Evolutionary conservation across 2,113 vertebrate genomes (phyloP), one percentile per base, ranked within the genome.

Genomic region (Bos javanicus): DNA sequence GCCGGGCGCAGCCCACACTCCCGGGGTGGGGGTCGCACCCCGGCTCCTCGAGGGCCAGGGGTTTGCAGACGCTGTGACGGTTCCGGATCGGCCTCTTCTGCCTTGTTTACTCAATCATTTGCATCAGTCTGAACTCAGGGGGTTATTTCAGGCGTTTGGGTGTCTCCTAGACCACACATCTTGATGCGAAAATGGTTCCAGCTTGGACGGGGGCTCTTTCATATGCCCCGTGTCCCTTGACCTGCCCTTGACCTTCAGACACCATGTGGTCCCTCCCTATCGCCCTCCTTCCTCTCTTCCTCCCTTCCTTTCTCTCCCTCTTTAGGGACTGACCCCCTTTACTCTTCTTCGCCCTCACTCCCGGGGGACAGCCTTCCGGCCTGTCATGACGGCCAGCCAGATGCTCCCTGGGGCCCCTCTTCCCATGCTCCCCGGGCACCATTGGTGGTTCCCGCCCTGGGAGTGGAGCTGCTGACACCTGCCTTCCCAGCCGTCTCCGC

Each of bases 21-120:
- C 13, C 1, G 17, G 33, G 12, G 30, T 0, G 5, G 1, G 21
- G 43, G 19, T 28, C 3, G 0, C 0, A 2, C 39, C 43, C 13
- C 54, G 10, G 43, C 30, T 64, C 7, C 71, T n/a, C 6, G 25
- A 36, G 5, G 21, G 6, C 76, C 2, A 0, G 26, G n/a, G 6
- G 17, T 64, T 80, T 23, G 10, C 33, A 1, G 9, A 5, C 4
- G 30, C 19, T 3, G 7, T 10, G 2, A 2, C 7, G 13, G 62
- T 0, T 11, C 28, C 23, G 1, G 52, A 14, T 4, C 2, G 6
- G 91, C 10, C 50, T 46, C 74, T 13, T 17, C 30, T 57, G 12
- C 5, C 39, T 11, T 25, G 6, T 10, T 48, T 82, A 8, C 33
- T 12, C 6, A 6, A 0, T 7, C 26, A 48, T 17, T 2, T 9